Percentiles rank a stretch among this genome's conserved stretches.
These are phyloP conservation scores for Rhagoletis zephyria DNA, from an alignment of 1,140 invertebrate genomes.

Conservation along the genomic window DNA sequence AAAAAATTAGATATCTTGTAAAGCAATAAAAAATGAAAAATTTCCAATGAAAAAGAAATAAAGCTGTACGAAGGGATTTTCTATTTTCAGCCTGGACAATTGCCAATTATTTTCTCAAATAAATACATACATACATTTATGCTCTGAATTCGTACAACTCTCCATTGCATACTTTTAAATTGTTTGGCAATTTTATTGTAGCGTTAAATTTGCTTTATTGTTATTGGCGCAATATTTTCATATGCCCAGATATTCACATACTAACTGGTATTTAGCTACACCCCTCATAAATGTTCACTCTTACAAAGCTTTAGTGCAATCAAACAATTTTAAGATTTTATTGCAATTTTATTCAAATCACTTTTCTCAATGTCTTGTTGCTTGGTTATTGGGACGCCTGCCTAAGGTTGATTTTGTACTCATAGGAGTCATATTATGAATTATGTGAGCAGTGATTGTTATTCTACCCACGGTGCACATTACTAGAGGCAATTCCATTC, in stretches of 20 bases:
- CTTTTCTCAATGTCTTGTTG: neutral
- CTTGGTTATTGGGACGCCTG: neutral
- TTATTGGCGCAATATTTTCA: slow-evolving; percentile 44
- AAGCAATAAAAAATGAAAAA: slow-evolving; percentile 55
- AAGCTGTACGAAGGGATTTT: neutral
- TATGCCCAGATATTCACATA: neutral
- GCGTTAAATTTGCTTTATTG: slow-evolving; percentile 54
- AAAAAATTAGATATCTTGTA: slow-evolving; percentile 41
- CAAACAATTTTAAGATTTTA: slow-evolving; percentile 63
- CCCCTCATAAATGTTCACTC: neutral
- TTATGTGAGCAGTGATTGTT: slow-evolving; percentile 13
- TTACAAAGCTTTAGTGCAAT: slow-evolving; percentile 54
- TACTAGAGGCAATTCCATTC: neutral
- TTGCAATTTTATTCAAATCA: slow-evolving; percentile 71
- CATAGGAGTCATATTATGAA: slow-evolving; percentile 11
- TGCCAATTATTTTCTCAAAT: slow-evolving; percentile 45
- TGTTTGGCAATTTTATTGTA: slow-evolving; percentile 47
- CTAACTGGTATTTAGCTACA: neutral
- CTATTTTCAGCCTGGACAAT: slow-evolving; percentile 21
- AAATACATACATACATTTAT: neutral
- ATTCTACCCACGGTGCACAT: slow-evolving; percentile 28
- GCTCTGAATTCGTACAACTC: neutral
- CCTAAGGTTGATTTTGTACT: neutral
- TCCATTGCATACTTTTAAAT: slow-evolving; percentile 35
- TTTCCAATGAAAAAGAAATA: slow-evolving; percentile 53